Percentiles rank a stretch among this genome's conserved stretches.
These are phyloP conservation scores for Hypomecis punctinalis DNA, from an alignment of 2,888 invertebrate species.

Conservation along the genomic window DNA sequence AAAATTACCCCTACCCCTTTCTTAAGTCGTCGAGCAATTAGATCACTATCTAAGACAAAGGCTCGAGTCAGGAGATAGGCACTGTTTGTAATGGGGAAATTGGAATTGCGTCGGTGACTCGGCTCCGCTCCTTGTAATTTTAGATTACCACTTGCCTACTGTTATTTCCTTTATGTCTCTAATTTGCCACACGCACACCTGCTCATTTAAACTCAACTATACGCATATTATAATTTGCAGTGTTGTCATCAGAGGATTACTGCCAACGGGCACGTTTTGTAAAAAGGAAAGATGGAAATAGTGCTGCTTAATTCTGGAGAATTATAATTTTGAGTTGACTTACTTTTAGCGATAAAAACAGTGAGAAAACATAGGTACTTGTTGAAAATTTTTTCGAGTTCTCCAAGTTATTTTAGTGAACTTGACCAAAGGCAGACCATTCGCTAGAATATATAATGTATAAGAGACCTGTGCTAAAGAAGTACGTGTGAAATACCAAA, in stretches of 20 bases:
- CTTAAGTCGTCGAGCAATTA: neutral
- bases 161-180: conserved; percentile 21
- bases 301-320: too few relatives aligned
- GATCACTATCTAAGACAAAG: neutral
- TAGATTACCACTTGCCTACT: conserved; percentile 28
- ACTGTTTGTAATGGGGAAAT: conserved; percentile 18
- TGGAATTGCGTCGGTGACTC: conserved; percentile 16
- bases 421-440: too few relatives aligned
- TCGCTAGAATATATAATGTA: too few relatives aligned
- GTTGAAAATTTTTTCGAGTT: too few relatives aligned
- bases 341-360: too few relatives aligned
- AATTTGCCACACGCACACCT: conserved; percentile 26
- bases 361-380: too few relatives aligned
- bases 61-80: neutral
- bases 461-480: too few relatives aligned
- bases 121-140: conserved; percentile 31
- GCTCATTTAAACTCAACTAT: conserved; percentile 2
- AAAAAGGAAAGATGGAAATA: neutral
- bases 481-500: too few relatives aligned
- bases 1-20: too few relatives aligned
- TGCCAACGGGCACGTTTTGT: neutral
- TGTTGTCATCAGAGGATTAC: too few relatives aligned
- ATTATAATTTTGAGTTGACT: too few relatives aligned
- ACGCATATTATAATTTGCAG: neutral
- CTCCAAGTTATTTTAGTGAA: too few relatives aligned